Conservation (phyloP, 2,888 invertebrate species). For the Pogonocherus hispidulus region DNA sequence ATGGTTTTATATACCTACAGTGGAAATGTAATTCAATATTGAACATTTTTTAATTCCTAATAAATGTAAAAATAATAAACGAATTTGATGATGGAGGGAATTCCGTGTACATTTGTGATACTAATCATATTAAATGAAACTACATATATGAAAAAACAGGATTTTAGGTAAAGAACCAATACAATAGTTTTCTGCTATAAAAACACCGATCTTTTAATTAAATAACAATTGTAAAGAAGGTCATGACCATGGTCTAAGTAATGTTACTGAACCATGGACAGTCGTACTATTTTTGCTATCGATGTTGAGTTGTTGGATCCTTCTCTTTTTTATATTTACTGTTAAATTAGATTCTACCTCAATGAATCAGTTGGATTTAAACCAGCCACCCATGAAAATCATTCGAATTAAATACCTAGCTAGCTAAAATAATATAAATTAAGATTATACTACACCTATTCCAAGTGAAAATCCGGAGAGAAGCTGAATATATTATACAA, state of each 20-base stretch:
- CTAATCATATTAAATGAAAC: no score
- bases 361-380: conserved; percentile 8
- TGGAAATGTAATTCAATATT: no score
- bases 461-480: no score
- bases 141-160: no score
- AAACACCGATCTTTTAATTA: neutral
- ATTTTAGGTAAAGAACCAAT: neutral
- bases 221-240: conserved; percentile 7
- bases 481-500: neutral
- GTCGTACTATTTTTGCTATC: conserved; percentile 15
- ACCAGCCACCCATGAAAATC: conserved; percentile 1
- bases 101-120: no score
- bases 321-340: conserved; percentile 21
- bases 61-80: no score
- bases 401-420: neutral
- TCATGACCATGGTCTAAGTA: neutral
- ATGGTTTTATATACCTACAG: no score
- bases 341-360: conserved; percentile 8
- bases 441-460: neutral
- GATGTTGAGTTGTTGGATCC: conserved; percentile 15
- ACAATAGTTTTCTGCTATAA: neutral
- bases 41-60: no score
- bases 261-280: conserved; percentile 9
- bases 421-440: neutral
- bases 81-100: no score